Base-by-base conservation (phyloP, 1,140 invertebrate species). In the Drosophila virilis region DNA sequence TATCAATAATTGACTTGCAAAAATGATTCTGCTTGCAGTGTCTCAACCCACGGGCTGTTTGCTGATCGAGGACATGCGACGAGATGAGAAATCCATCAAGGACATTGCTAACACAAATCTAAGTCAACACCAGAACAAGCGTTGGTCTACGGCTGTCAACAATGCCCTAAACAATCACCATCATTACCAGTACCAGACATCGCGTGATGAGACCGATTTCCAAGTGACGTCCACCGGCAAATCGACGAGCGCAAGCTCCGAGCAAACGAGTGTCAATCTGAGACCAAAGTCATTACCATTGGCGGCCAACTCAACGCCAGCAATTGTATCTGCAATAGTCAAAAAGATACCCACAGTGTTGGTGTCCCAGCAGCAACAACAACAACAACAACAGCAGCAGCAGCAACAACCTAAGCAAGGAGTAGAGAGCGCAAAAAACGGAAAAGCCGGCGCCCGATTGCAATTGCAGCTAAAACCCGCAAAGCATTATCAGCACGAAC, bases 401-500 rank as follows among this genome's bases (percentile, higher is more conserved):
- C 69, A 74, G 43, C 45, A 71, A 38, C 70, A 75, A 37, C 58
- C 51, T 6, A 61, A 75, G 38, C 59, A 57, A 10, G 52, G 66
- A 45, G 51, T 15, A 22, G 81, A 78, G 33, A 72, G 66, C 4
- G 51, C 42, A 7, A 72, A 74, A 2, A 71, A 51, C 55, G 17
- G 57, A 54, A 42, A 54, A n/a, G 22, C 33, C 1, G 33, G 38
- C 15, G 33, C n/a, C 2, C 58, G 67, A 54, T 28, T 70, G 40
- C 64, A 91, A 45, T 22, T 91, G 45, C 89, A 90, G 10, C 46
- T 90, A 17, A 91, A 91, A 50, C 79, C 82, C 13, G 66, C 80
- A 7, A 74, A 91, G 38, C 69, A 90, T 4, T 86, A 91, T 15
- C 80, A 90, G 15, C 90, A 90, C 40, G 95, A 94, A 58, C 93